Percentiles rank a stretch among this genome's conserved stretches.
phyloP scores from a whole-genome alignment of 2,113 vertebrate species.

The Syrrhaptes paradoxus region DNA sequence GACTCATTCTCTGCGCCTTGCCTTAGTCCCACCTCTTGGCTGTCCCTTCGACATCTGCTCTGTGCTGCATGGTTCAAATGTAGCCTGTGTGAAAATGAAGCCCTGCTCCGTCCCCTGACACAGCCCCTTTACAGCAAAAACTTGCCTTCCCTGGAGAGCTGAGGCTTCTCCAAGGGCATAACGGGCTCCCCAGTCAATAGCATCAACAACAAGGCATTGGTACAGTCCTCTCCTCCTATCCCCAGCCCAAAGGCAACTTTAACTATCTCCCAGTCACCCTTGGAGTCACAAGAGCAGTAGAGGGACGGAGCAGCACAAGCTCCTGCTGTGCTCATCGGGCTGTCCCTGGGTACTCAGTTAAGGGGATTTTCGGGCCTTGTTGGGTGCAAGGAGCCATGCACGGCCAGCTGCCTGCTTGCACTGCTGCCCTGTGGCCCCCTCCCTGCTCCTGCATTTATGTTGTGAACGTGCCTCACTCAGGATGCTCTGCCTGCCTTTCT shows the following conservation, averaged over 20 bases:
- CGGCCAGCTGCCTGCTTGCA: neutral
- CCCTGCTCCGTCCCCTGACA: neutral
- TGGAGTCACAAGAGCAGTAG: neutral
- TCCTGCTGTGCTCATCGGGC: neutral
- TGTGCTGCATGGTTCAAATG: neutral
- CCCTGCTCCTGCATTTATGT: neutral
- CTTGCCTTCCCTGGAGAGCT: neutral
- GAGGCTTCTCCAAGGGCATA: neutral
- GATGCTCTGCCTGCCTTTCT: neutral
- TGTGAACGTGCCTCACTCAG: accelerated
- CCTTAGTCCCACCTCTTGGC: constrained; percentile 24
- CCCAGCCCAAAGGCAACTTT: neutral
- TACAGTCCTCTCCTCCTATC: neutral
- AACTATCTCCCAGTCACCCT: neutral
- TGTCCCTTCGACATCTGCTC: constrained; percentile 37
- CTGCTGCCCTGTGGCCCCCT: neutral
- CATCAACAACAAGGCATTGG: neutral
- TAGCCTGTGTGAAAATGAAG: neutral
- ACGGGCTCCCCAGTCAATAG: neutral
- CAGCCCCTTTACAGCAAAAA: neutral
- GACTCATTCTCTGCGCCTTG: constrained; percentile 32
- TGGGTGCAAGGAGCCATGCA: neutral
- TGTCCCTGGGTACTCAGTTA: neutral
- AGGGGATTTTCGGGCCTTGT: neutral
- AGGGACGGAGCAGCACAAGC: neutral